These are phyloP conservation scores for Scomber japonicus DNA, from an alignment of 2,113 vertebrate species.

Conservation along the genomic window DNA sequence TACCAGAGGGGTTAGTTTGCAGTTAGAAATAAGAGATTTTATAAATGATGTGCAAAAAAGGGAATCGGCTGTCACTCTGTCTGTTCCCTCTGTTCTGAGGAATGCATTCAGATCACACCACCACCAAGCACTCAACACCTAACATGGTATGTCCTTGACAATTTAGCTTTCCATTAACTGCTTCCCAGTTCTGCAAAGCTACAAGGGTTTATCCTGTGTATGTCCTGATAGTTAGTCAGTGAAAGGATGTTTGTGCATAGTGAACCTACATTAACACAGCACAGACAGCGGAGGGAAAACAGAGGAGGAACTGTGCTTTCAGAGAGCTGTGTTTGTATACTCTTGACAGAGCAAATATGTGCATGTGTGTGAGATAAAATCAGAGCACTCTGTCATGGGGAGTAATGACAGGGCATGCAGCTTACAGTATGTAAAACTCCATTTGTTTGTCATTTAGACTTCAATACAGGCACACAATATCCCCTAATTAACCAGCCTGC, in stretches of 20 bases:
- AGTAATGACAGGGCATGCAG: slow-evolving; percentile 74
- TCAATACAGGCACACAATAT: slow-evolving; percentile 57
- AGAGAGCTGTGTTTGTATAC: slow-evolving; percentile 56
- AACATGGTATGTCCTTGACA: slow-evolving; percentile 70
- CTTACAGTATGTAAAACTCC: slow-evolving; percentile 53
- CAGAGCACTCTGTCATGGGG: slow-evolving; percentile 55
- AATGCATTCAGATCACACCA: slow-evolving; percentile 56
- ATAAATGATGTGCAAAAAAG: slow-evolving; percentile 64
- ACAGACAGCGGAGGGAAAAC: slow-evolving; percentile 42
- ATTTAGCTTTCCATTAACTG: slow-evolving; percentile 63
- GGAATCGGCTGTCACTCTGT: slow-evolving; percentile 53
- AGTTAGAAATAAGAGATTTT: slow-evolving; percentile 71
- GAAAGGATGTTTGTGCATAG: slow-evolving; percentile 8
- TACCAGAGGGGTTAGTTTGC: slow-evolving; percentile 34
- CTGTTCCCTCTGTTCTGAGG: slow-evolving; percentile 41
- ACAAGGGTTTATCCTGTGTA: slow-evolving; percentile 42
- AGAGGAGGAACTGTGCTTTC: slow-evolving; percentile 43
- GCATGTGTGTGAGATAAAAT: slow-evolving; percentile 69
- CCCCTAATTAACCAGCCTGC: slow-evolving; percentile 49
- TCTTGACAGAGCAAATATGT: slow-evolving; percentile 58
- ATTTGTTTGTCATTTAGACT: slow-evolving; percentile 77
- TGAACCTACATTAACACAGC: slow-evolving; percentile 35
- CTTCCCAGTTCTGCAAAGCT: slow-evolving; percentile 38
- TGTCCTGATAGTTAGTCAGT: slow-evolving; percentile 36
- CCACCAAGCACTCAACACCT: slow-evolving; percentile 50